Percentiles rank a stretch among this genome's conserved stretches.
Evolutionary conservation across 2,113 vertebrate genomes (phyloP).

Genomic region (Phasianus colchicus): DNA sequence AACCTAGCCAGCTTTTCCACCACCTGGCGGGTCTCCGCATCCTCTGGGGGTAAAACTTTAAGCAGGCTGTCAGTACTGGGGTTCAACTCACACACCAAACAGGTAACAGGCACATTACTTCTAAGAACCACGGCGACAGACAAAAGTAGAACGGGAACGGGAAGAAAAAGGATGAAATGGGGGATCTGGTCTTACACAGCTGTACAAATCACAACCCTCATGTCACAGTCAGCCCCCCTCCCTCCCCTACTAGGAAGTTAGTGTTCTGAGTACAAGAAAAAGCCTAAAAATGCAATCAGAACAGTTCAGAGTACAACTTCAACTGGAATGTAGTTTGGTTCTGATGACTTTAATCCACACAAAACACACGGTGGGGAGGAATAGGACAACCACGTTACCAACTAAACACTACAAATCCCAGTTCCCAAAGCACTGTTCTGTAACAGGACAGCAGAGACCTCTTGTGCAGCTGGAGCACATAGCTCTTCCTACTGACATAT

Average conservation of each 20-base stretch:
- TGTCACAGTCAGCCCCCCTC: background rate
- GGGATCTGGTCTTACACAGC: constrained; percentile 4
- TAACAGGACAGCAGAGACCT: background rate
- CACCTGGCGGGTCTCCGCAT: constrained; percentile 89
- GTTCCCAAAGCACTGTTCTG: background rate
- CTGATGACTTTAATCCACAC: background rate
- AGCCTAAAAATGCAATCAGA: background rate
- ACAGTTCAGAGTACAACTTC: background rate
- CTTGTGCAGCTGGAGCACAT: background rate
- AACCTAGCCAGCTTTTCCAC: constrained; percentile 96
- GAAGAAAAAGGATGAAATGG: constrained; percentile 68
- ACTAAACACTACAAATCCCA: background rate
- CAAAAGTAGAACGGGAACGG: constrained; percentile 65
- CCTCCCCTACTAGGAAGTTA: background rate
- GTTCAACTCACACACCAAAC: constrained; percentile 84
- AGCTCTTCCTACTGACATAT: background rate
- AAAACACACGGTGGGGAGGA: background rate
- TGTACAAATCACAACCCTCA: background rate
- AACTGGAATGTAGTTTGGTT: fast-evolving
- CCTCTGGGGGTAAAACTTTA: constrained; percentile 99
- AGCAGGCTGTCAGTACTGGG: constrained; percentile 97
- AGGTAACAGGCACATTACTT: constrained; percentile 82
- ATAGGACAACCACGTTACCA: background rate
- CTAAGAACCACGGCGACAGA: constrained; percentile 74
- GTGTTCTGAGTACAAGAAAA: background rate